Evolutionary conservation across 2,797 vertebrate species (phyloP), one percentile per base, ranked within the genome.

Genomic region (Peromyscus melanophrys): DNA sequence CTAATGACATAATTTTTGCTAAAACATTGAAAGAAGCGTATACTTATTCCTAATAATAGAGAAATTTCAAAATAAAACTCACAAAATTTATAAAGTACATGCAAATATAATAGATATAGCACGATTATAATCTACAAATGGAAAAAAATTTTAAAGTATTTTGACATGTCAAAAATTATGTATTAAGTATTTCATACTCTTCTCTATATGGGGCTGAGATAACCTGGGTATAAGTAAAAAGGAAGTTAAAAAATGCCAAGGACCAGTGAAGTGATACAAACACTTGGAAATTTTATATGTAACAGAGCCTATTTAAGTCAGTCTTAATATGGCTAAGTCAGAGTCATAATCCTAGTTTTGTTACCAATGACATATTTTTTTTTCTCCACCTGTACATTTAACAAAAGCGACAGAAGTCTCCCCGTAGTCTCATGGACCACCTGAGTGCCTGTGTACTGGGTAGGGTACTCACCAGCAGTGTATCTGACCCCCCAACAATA

Each of bases 401-500:
- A 65, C 12, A 73, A 59, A 82, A 49, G 7, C 12, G 31, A 46
- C 0, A 65, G 14, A 21, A 49, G 61, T 12, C 61, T n/a, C 77
- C 14, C 0, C 4, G 4, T 0, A 1, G 34, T 31, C 34, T 78
- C 57, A 29, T 10, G 83, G 46, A 4, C 3, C 12, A 14, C 2
- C 4, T 27, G 77, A 86, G 55, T 40, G 40, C 0, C 37, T 37
- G 49, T 81, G 12, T 25, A 23, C 3, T 55, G 0, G 19, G 25
- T 43, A n/a, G 13, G 59, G 63, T 67, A 97, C 99, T 94, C 98
- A 99, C 99, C 99, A 99, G 98, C 95, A 99, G 98, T 8, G 99
- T 99, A 98, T 99, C 99, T 3, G 99, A 99, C 93, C 99, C 99
- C 84, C 99, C 99, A 90, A 99, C 99, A 46, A 99, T 99, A 98